Base-by-base conservation (phyloP, 2,888 invertebrate genomes). In the Drosophila villosipedis region DNA sequence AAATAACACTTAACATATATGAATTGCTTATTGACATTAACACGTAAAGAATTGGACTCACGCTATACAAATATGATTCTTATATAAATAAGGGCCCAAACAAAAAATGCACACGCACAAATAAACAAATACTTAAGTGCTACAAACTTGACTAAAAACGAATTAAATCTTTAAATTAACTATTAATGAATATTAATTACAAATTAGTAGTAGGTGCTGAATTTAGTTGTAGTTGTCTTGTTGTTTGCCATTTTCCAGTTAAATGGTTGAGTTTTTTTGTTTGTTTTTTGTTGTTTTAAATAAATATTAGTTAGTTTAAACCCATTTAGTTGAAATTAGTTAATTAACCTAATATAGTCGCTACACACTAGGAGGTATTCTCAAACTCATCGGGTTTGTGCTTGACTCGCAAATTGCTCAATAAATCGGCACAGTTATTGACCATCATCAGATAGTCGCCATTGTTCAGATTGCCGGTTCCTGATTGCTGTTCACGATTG, bases 361-460 rank as follows among this genome's bases (percentile, higher is more conserved):
- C 83, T 92, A 92, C 86, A 92, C 90, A 93, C 93, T 92, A 92
- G 93, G 92, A 92, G 92, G 93, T 93, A 91, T 92, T 92, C 91
- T 92, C 93, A 93, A 93, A 93, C 93, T 93, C 93, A 91, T 93
- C 93, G 87, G 92, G 89, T 93, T 93, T 93, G 92, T 94, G 94
- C 92, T 93, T 94, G 87, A 91, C 92, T 83, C 93, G 93, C 73
- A 93, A 93, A 90, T 95, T 95, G 53, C 95, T 94, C 22, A 95
- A 92, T 41, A 95, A 94, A 90, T 95, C 95, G 16, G 95, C 95
- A 91, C 95, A 95, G 82, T 95, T 95, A 76, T 95, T 95, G 84
- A 95, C 95, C 84, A 95, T 94, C 39, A 95, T 94, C 93, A 93
- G 91, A 82, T 93, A 94, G 80, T 94, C 94, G 65, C 94, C 94